Evolutionary conservation across 2,113 vertebrate species (phyloP), one percentile per base, ranked within the genome.

Genomic region (Gavialis gangeticus): DNA sequence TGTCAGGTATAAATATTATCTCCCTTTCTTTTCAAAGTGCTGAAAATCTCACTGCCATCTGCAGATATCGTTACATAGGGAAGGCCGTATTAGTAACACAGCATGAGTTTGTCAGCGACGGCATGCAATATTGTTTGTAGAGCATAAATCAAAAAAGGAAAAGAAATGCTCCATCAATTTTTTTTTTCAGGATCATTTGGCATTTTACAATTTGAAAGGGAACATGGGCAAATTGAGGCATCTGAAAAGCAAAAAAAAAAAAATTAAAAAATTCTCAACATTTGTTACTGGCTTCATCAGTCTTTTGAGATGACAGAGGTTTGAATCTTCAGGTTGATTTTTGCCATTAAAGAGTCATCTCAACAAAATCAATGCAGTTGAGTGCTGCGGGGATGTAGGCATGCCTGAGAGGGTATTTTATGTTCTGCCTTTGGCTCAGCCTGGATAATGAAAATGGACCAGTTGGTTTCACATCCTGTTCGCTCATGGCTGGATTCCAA

Each of bases 131-230:
- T 89, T 92, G 90, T 95, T 94, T 94, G 95, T 28, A 82, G 89
- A 97, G 93, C 93, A 91, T 95, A 79, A 95, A 96, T 97, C 96
- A 95, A 94, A 5, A 93, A 5, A 3, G 95, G 88, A 76, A 94
- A 83, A 90, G 96, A 95, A 91, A 90, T 94, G 86, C 25, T 0
- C 69, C 25, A 4, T 90, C 94, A 46, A 46, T 46, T 84, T 11
- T 60, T 76, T 81, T 78, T 25, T 24, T 78, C 91, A 96, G 90
- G 83, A 93, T 95, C 92, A 95, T 93, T 96, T 95, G 96, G 92
- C 66, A 1, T 89, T 95, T 96, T 86, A 85, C 89, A 78, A 91
- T 92, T 94, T 94, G 89, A 94, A 2, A 1, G 93, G 97, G 94
- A 27, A 46, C 46, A 46, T 46, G 46, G 46, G 46, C 46, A 46